Percentiles rank a stretch among this genome's conserved stretches.
Evolutionary conservation across 2,113 vertebrate species (phyloP).

Genomic region (Megaceryle maxima): DNA sequence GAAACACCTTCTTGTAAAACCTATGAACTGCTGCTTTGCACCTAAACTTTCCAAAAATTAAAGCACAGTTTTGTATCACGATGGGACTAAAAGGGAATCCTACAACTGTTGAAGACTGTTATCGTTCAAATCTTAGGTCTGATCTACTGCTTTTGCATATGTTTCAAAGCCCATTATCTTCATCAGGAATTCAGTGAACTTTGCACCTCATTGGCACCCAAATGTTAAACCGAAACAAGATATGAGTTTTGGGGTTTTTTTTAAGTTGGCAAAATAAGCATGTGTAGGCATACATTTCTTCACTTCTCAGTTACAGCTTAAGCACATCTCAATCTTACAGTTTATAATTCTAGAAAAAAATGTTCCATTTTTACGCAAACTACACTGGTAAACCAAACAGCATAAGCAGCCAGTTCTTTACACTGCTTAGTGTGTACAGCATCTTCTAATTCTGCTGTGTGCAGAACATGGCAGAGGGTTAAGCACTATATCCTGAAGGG

Average conservation of each 20-base stretch:
- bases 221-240: not conserved
- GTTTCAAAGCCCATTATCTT: not conserved
- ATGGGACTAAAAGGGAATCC: not conserved
- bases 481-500: not conserved
- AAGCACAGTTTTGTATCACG: not conserved
- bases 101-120: not conserved
- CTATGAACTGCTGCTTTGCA: not conserved
- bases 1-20: not conserved
- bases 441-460: not conserved
- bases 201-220: not conserved
- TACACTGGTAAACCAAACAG: not conserved
- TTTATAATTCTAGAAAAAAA: not conserved
- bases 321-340: not conserved
- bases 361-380: not conserved
- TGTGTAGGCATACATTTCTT: not conserved
- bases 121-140: not conserved
- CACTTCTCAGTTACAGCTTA: not conserved
- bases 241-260: not conserved
- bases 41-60: not conserved
- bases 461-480: not conserved
- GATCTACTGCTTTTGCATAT: not conserved
- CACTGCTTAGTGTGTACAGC: not conserved
- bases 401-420: rapidly evolving
- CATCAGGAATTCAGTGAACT: not conserved
- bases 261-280: not conserved